phyloP scores from a whole-genome alignment of 2,113 vertebrate genomes.

The Hepsetus odoe region DNA sequence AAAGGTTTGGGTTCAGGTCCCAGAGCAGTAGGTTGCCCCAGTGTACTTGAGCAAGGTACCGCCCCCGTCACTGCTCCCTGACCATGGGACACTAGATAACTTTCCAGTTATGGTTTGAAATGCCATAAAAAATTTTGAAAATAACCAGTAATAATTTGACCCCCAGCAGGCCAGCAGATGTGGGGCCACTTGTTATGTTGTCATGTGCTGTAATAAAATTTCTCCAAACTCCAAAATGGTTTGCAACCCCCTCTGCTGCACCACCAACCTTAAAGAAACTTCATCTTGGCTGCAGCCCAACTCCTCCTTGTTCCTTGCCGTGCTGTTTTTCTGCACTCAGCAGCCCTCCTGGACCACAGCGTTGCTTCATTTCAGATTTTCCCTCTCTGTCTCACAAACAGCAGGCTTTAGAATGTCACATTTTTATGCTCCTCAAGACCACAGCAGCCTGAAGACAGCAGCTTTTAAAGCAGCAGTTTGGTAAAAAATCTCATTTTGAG shows the following conservation, averaged over 20 bases:
- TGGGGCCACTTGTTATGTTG: not conserved
- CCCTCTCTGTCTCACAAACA: not conserved
- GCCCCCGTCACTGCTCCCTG: too few species aligned
- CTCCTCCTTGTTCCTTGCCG: slow-evolving; percentile 12
- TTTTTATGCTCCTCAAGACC: not conserved
- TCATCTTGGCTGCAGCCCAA: not conserved
- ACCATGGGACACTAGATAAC: too few species aligned
- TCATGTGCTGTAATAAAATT: not conserved
- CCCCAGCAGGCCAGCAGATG: not conserved
- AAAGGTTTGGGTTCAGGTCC: too few species aligned
- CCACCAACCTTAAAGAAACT: not conserved
- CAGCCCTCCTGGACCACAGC: not conserved
- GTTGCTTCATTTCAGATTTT: slow-evolving; percentile 4
- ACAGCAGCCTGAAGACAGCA: not conserved
- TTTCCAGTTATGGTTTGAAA: too few species aligned
- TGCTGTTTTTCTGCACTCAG: slow-evolving; percentile 3
- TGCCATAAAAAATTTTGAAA: too few species aligned
- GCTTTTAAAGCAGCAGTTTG: not conserved
- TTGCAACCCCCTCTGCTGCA: not conserved
- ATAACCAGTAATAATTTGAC: too few species aligned
- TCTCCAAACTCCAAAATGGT: not conserved
- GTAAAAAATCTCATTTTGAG: not conserved
- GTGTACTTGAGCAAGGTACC: too few species aligned
- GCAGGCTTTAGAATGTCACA: not conserved
- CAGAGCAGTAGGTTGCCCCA: too few species aligned